Base-by-base conservation (phyloP, 1,140 invertebrate species). In the Drosophila punjabiensis region DNA sequence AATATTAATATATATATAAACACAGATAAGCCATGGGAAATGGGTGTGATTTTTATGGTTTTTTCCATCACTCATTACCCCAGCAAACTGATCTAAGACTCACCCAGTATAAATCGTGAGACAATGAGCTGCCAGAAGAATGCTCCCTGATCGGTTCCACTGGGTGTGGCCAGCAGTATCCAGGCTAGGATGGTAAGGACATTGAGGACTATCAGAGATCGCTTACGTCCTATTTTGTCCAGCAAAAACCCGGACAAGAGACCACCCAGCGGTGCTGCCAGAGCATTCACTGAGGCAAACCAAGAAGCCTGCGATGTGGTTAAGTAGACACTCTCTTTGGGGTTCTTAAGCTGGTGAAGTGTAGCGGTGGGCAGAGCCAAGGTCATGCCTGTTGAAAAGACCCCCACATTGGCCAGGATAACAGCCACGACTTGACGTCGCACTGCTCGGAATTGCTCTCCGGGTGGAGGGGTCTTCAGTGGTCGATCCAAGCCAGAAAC, bases 231-330 rank as follows among this genome's bases (percentile, higher is more conserved):
- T 18, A 93, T 80, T 37, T 59, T 81, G 59, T 93, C 93, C 2
- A 93, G 56, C 11, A 93, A n/a, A 7, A 80, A 45, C 1, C 76
- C 89, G 4, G 90, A 92, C 2, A 93, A 48, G 0, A 93, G 30
- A 1, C 91, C 92, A 9, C 93, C 93, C 33, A 93, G 52, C 8
- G 93, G 93, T 13, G 82, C 84, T 5, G 89, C 79, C n/a, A 93
- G 55, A 4, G 89, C 86, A 16, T 91, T 92, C 0, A 93, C 77
- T 5, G 92, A 82, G 24, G 93, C 92, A 65, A 92, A 93, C 92
- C 92, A 93, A 4, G 91, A 78, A 5, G 76, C 75, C 50, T 93
- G 81, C n/a, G 71, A 62, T 0, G 8, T 9, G n/a, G 50, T 70
- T 1, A 92, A 62, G 76, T 91, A 55, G 2, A 86, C 82, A 4